These are phyloP conservation scores for Scelioninae gen. 1 DNA, from an alignment of 2,888 invertebrate genomes.

Conservation along the genomic window DNA sequence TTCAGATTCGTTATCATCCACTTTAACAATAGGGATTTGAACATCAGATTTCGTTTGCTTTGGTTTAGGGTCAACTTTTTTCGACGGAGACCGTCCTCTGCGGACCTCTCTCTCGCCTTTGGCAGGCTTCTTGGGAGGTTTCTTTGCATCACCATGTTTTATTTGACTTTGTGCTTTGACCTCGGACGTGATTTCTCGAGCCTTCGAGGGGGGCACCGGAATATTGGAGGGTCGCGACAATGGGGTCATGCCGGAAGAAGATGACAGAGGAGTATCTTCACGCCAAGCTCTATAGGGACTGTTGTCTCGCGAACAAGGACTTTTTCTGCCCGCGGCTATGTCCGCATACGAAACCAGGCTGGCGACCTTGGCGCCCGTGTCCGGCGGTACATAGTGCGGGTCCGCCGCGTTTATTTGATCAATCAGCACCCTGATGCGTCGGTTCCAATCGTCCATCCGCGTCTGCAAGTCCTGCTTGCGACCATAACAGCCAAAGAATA, in stretches of 20 bases:
- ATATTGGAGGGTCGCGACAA: constrained; percentile 44
- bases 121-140: constrained; percentile 17
- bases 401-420: constrained; percentile 90
- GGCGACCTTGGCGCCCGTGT: constrained; percentile 74
- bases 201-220: too few relatives aligned
- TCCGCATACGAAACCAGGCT: constrained; percentile 87
- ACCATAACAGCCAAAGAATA: constrained; percentile 83
- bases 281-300: constrained; percentile 79
- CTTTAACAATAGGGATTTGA: constrained; percentile 68
- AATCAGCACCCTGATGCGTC: constrained; percentile 90
- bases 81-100: constrained; percentile 86
- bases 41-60: constrained; percentile 59
- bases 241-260: constrained; percentile 43
- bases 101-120: constrained; percentile 76
- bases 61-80: constrained; percentile 73
- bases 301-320: constrained; percentile 82
- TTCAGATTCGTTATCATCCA: constrained; percentile 66
- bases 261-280: constrained; percentile 74
- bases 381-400: constrained; percentile 88
- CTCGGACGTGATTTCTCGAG: constrained; percentile 37
- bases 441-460: constrained; percentile 88
- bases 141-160: constrained; percentile 55
- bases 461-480: constrained; percentile 88
- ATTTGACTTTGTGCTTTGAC: constrained; percentile 38
- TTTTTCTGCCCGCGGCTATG: constrained; percentile 88